These are phyloP conservation scores for Steromphala cineraria DNA, from an alignment of 2,888 invertebrate species.

Conservation along the genomic window DNA sequence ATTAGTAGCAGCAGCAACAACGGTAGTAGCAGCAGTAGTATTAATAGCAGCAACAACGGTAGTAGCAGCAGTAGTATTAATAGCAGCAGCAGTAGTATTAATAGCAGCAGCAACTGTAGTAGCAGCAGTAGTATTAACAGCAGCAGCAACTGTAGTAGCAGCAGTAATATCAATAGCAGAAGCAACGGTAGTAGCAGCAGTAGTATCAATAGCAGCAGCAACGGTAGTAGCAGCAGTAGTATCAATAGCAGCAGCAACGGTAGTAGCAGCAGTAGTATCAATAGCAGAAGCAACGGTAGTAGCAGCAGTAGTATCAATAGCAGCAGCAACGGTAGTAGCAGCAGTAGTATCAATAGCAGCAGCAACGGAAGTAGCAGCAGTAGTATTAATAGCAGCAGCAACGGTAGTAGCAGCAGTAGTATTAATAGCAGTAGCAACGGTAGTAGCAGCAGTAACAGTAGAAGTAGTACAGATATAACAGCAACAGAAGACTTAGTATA, in stretches of 20 bases:
- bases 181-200: constrained; percentile 3
- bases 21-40: background rate
- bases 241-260: background rate
- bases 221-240: constrained; percentile 4
- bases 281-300: background rate
- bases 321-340: constrained; percentile 1
- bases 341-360: constrained; percentile 24
- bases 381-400: constrained; percentile 32
- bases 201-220: constrained; percentile 8
- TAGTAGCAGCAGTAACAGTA: constrained; percentile 32
- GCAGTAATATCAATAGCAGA: constrained; percentile 21
- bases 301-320: constrained; percentile 27
- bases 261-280: background rate
- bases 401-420: constrained; percentile 27
- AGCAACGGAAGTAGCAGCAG: constrained; percentile 29
- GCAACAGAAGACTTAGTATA: constrained; percentile 24
- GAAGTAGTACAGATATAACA: constrained; percentile 30
- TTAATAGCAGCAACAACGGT: background rate
- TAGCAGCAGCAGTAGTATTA: background rate
- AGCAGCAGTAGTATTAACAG: background rate
- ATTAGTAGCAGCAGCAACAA: background rate
- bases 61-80: background rate
- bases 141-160: constrained; percentile 19
- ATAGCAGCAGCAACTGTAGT: background rate
- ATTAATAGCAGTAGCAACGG: constrained; percentile 28